Evolutionary conservation across 2,113 vertebrate genomes (phyloP).

Genomic region (Thunnus thynnus): DNA sequence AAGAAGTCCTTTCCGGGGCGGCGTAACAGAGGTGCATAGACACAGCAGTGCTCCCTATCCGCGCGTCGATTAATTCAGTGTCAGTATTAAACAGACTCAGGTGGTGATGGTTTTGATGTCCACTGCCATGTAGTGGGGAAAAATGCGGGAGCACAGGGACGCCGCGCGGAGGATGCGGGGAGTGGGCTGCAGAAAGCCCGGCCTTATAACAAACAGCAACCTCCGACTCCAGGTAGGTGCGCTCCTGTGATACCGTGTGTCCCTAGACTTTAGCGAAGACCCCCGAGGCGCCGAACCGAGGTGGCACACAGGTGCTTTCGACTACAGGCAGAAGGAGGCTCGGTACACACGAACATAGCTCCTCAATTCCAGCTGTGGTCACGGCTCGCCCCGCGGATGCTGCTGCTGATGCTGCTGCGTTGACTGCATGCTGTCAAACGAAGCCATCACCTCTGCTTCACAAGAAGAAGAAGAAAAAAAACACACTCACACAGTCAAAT

Average conservation of each 20-base stretch:
- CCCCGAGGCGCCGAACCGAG: slow-evolving; percentile 63
- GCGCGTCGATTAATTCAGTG: slow-evolving; percentile 57
- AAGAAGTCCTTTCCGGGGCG: slow-evolving; percentile 80
- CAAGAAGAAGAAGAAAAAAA: not conserved
- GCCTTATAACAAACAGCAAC: not conserved
- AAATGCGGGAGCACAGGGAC: slow-evolving; percentile 26
- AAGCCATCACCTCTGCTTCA: slow-evolving; percentile 42
- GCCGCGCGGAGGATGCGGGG: slow-evolving; percentile 49
- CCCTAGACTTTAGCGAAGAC: slow-evolving; percentile 76
- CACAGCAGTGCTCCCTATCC: slow-evolving; percentile 52
- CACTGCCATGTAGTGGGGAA: slow-evolving; percentile 9
- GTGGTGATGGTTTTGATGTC: slow-evolving; percentile 10
- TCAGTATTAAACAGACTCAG: slow-evolving; percentile 15
- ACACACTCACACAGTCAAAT: not conserved
- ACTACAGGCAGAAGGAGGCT: slow-evolving; percentile 68
- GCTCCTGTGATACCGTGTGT: slow-evolving; percentile 16
- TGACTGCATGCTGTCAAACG: slow-evolving; percentile 55
- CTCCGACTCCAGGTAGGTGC: slow-evolving; percentile 55
- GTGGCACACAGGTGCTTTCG: slow-evolving; percentile 67
- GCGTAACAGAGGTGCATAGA: slow-evolving; percentile 67
- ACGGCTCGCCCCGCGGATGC: slow-evolving; percentile 71
- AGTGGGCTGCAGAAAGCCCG: not conserved
- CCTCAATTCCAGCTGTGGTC: slow-evolving; percentile 84
- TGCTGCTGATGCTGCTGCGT: slow-evolving; percentile 45
- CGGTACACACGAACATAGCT: slow-evolving; percentile 68